Conservation (phyloP, 2,888 invertebrate species). For the Gari tellinella region DNA sequence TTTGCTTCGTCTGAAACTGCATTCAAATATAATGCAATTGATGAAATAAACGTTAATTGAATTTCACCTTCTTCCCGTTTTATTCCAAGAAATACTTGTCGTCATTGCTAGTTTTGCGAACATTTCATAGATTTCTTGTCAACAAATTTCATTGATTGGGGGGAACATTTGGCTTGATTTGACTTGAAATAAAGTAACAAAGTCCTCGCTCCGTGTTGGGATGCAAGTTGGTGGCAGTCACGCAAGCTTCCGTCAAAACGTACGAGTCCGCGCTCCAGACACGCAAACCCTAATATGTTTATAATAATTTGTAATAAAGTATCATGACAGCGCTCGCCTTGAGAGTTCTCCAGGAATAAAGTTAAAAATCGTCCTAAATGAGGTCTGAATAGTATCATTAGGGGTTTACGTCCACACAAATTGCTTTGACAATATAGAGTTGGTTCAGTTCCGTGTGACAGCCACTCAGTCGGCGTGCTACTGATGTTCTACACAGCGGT, state of each 20-base stretch:
- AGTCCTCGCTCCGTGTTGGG: conserved; percentile 45
- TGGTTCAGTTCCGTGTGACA: no score
- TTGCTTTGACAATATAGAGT: conserved; percentile 2
- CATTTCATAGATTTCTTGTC: no score
- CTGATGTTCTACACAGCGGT: conserved; percentile 39
- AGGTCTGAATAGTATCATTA: conserved; percentile 71
- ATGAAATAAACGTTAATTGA: no score
- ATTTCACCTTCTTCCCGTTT: no score
- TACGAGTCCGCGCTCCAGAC: conserved; percentile 31
- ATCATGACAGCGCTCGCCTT: conserved; percentile 59
- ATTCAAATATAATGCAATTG: no score
- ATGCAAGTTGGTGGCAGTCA: conserved; percentile 45
- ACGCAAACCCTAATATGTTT: conserved; percentile 71
- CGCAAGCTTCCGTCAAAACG: conserved; percentile 38
- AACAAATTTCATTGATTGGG: conserved; percentile 26
- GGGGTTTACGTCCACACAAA: conserved; percentile 44
- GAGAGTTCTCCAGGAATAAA: conserved; percentile 61
- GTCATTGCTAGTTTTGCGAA: no score
- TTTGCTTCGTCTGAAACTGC: no score
- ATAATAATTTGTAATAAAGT: conserved; percentile 74
- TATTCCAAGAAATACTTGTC: no score
- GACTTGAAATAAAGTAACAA: conserved; percentile 56
- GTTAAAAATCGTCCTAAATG: conserved; percentile 67
- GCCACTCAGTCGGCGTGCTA: no score
- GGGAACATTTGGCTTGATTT: conserved; percentile 53